Percentiles rank a stretch among this genome's conserved stretches.
phyloP scores from a whole-genome alignment of 2,113 vertebrate genomes.

The Carlito syrichta region DNA sequence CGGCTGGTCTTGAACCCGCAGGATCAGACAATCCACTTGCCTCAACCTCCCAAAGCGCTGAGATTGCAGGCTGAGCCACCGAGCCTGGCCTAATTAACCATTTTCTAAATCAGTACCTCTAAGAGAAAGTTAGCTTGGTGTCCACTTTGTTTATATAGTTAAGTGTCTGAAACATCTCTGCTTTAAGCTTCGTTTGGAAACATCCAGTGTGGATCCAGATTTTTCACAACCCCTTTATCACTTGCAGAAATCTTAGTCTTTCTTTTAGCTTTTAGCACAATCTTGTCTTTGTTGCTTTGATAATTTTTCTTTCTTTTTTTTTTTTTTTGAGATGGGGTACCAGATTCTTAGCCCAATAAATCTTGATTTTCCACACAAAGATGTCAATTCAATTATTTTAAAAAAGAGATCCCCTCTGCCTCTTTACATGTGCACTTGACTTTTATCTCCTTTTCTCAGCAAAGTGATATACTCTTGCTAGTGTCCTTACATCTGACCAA shows the following conservation, averaged over 20 bases:
- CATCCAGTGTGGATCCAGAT: background rate
- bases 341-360: background rate
- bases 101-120: background rate
- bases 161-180: background rate
- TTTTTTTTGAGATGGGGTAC: background rate
- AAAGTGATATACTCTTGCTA: background rate
- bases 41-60: no score
- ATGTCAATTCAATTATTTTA: background rate
- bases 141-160: background rate
- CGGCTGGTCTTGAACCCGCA: no score
- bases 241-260: background rate
- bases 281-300: background rate
- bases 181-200: background rate
- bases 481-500: background rate
- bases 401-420: background rate
- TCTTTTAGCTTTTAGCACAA: background rate
- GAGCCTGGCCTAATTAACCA: no score
- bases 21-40: no score
- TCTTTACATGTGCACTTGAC: background rate
- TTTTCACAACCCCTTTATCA: background rate
- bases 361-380: background rate
- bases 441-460: background rate
- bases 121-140: background rate
- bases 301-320: no score
- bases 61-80: no score